phyloP scores from a whole-genome alignment of 2,113 vertebrate genomes.

The Atherinomorus stipes region DNA sequence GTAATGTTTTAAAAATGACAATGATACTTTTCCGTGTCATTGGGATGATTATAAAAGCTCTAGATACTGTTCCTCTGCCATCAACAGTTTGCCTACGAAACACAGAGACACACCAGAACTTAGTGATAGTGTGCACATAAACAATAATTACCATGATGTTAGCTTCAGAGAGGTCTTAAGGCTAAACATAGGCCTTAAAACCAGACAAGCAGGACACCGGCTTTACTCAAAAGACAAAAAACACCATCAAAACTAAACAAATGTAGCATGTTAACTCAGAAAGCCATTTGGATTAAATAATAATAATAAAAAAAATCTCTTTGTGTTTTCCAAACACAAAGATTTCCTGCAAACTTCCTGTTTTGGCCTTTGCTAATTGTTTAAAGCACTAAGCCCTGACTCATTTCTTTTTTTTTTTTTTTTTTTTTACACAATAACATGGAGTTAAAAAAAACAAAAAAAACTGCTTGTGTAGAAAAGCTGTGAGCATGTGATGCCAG shows the following conservation, averaged over 20 bases:
- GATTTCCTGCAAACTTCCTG: slow-evolving; percentile 78
- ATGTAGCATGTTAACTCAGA: slow-evolving; percentile 1
- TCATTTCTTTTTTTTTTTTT: slow-evolving; percentile 77
- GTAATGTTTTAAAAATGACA: no score
- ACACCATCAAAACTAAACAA: neutral
- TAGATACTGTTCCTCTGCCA: neutral
- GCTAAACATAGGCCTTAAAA: neutral
- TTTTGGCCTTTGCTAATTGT: slow-evolving; percentile 66
- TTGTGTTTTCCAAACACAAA: slow-evolving; percentile 62
- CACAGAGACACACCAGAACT: neutral
- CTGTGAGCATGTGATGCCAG: slow-evolving; percentile 39
- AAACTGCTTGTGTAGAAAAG: slow-evolving; percentile 9
- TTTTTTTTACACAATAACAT: slow-evolving; percentile 55
- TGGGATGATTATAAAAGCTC: neutral
- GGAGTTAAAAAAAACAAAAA: neutral
- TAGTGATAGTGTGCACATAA: neutral
- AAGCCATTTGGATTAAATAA: slow-evolving; percentile 17
- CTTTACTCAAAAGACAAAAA: slow-evolving; percentile 6
- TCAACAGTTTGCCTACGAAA: slow-evolving; percentile 24
- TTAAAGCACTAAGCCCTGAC: slow-evolving; percentile 52
- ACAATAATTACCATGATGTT: neutral
- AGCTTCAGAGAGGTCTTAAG: slow-evolving; percentile 8
- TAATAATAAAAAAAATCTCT: slow-evolving; percentile 17
- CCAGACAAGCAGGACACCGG: neutral
- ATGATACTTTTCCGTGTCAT: neutral